phyloP scores from a whole-genome alignment of 2,113 vertebrate species.

The Vireo altiloquus region DNA sequence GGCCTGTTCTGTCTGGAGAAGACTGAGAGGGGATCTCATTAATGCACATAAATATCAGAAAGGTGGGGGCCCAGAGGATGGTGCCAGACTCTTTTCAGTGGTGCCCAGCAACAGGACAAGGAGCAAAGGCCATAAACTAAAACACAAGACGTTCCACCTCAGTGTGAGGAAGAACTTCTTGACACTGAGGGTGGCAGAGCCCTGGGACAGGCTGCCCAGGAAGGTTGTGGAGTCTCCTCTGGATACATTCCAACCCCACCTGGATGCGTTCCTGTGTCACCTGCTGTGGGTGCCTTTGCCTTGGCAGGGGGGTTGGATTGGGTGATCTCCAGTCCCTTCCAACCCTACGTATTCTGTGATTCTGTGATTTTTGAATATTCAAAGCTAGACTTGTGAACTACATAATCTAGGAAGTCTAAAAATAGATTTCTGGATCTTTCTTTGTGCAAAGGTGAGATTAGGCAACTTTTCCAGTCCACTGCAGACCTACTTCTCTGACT shows the following conservation, averaged over 20 bases:
- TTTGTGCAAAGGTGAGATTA: not conserved
- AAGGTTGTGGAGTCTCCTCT: not conserved
- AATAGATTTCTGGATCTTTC: not conserved
- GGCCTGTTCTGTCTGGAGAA: not conserved
- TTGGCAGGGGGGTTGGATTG: not conserved
- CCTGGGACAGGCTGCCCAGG: not conserved
- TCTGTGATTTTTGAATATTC: not conserved
- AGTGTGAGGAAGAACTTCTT: not conserved
- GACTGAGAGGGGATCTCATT: not conserved
- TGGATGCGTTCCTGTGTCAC: not conserved
- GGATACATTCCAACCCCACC: not conserved
- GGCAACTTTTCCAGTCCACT: not conserved
- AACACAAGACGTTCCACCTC: not conserved
- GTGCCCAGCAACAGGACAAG: rapidly evolving
- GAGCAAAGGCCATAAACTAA: not conserved
- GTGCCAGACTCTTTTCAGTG: not conserved
- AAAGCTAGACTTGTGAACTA: not conserved
- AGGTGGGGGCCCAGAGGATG: not conserved
- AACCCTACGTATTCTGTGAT: not conserved
- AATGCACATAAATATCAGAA: not conserved
- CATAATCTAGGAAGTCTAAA: not conserved
- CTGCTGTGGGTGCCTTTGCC: not conserved
- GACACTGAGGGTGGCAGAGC: not conserved
- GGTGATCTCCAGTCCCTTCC: not conserved
- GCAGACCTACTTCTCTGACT: not conserved